Evolutionary conservation across 2,113 vertebrate species (phyloP), one percentile per base, ranked within the genome.

Genomic region (Andinoacara biseriatus): DNA sequence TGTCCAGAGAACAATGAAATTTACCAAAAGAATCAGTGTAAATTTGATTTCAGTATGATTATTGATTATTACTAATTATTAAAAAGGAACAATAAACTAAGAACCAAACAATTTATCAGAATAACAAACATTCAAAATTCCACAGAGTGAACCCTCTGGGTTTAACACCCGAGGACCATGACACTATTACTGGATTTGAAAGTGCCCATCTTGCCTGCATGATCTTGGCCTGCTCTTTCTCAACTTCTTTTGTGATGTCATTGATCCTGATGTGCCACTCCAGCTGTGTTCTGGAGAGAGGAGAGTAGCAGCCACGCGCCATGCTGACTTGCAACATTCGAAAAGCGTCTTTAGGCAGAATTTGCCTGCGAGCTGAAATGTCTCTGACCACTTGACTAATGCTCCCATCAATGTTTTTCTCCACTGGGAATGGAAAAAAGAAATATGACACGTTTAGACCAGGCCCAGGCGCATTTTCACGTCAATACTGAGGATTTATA

Each of bases 231-330:
- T 94, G 94, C 52, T 90, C 77, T 31, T 74, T 84, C 84, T 94
- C 81, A 2, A 85, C 91, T 49, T 84, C 81, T 63, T 92, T 89
- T 59, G 94, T 89, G 17, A 49, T 13, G 35, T 87, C 72, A 60
- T 77, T 94, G 3, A 83, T 87, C 18, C 81, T 72, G 29, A 97
- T 87, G 10, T 96, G 93, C 90, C 94, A 93, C 84, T 95, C 86
- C 17, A 97, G 78, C 31, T 95, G 94, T 9, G 80, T 83, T 40
- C 83, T 94, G 58, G 84, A 89, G 10, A 94, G 80, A 22, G 92
- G 91, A 26, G 72, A 84, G 83, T 86, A 96, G 83, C 95, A 94
- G 20, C 92, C 91, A 43, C 57, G 76, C 31, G 96, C 40, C 67
- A 82, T 87, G 59, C 90, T 80, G 9, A 95, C 95, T 43, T 84